Evolutionary conservation across 2,113 vertebrate genomes (phyloP), one percentile per base, ranked within the genome.

Genomic region (Cavia aperea): DNA sequence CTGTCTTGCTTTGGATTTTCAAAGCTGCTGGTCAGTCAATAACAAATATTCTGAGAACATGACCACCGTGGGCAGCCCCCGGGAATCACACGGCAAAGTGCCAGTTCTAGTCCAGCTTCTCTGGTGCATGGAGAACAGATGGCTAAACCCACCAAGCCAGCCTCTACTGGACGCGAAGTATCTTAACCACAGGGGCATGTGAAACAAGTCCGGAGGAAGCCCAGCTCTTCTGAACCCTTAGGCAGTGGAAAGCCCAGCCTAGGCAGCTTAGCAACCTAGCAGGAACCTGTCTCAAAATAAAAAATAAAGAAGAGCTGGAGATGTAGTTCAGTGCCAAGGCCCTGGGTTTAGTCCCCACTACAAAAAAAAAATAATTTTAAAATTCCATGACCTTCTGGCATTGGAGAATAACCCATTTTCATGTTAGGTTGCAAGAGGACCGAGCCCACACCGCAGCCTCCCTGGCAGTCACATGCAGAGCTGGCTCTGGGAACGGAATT

Each of bases 391-490:
- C 18, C 15, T 58, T 79, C 75, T 33, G 11, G 82, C 7, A 21
- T 4, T 29, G 19, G 39, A 86, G 49, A 68, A 81, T 62, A 49
- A 33, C 4, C 19, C 33, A 1, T n/a, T 8, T 10, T 43, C 0
- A 33, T 29, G 15, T 51, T 10, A 4, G 31, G 14, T n/a, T 21
- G 63, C 4, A 1, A 68, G 5, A 60, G 21, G 1, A 2, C 33
- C 1, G 6, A 13, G 7, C 4, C 39, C 39, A 1, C 5, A 4
- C 5, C 1, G 7, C 18, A n/a, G 49, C 5, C 51, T 49, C 29
- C 6, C 26, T 6, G 11, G 21, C 4, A 4, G 16, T 16, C 12
- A 5, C 1, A 4, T n/a, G 0, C 15, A 11, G 8, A 8, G 19
- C 6, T 9, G 72, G 56, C 68, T 54, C 54, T 7, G 3, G 5